Percentiles rank a stretch among this genome's conserved stretches.
These are phyloP conservation scores for Neoitamus cyanurus DNA, from an alignment of 2,888 invertebrate genomes.

Conservation along the genomic window DNA sequence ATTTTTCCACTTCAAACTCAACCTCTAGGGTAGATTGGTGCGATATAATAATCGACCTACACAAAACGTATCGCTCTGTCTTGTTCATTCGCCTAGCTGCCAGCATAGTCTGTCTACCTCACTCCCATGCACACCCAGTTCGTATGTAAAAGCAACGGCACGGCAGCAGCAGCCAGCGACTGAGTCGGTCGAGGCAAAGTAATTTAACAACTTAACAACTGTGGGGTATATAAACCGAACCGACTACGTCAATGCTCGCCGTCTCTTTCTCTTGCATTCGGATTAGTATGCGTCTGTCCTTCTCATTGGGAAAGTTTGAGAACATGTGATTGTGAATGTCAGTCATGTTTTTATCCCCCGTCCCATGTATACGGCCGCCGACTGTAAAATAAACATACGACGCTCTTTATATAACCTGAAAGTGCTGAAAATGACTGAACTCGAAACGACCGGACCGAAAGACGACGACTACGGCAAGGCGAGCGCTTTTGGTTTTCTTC, in stretches of 20 bases:
- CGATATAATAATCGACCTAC: constrained; percentile 45
- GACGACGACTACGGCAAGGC: not conserved
- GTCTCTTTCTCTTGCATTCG: not conserved
- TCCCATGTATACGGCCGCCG: constrained; percentile 36
- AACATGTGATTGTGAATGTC: constrained; percentile 40
- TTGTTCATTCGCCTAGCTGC: not conserved
- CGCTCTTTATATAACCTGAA: constrained; percentile 28
- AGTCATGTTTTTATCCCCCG: constrained; percentile 38
- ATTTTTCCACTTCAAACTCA: constrained; percentile 46
- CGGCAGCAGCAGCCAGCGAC: constrained; percentile 8
- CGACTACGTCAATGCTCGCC: constrained; percentile 14
- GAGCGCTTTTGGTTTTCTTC: not conserved
- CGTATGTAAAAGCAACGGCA: constrained; percentile 10
- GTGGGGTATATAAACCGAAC: constrained; percentile 37
- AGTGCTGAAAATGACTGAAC: constrained; percentile 43
- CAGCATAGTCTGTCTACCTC: not conserved
- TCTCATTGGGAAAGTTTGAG: constrained; percentile 32
- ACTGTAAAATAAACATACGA: constrained; percentile 38
- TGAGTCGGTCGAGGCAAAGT: constrained; percentile 29
- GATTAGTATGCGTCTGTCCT: not conserved
- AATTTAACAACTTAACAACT: constrained; percentile 44
- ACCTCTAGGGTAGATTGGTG: constrained; percentile 43
- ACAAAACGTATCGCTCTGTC: not conserved
- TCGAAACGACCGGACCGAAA: not conserved
- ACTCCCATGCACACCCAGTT: not conserved